Evolutionary conservation across 37 sponge, comb jelly and placozoan species (phyloP).

Genomic region (Chondrosia reniformis): DNA sequence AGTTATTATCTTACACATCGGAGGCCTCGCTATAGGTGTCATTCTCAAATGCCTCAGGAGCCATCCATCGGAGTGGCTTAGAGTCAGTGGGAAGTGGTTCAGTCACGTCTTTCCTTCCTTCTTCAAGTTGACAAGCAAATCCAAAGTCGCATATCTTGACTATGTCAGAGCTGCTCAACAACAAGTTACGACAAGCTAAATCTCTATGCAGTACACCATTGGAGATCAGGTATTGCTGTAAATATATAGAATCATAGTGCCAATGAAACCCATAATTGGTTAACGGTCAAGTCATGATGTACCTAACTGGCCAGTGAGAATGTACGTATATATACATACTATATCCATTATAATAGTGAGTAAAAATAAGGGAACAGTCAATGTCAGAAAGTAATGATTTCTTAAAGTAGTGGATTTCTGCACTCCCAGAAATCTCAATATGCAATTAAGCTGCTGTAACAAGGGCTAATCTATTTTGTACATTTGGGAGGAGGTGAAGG

Average conservation of each 20-base stretch:
- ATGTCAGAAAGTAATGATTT: no score
- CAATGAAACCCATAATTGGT: no score
- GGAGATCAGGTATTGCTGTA: neutral
- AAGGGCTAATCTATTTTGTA: no score
- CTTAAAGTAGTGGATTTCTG: no score
- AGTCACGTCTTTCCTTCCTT: neutral
- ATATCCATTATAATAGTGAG: no score
- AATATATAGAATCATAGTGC: neutral
- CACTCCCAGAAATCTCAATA: no score
- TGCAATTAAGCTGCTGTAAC: no score
- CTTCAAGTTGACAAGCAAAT: conserved; percentile 8
- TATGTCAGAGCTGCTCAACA: neutral
- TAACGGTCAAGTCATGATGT: no score
- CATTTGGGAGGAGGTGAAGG: no score
- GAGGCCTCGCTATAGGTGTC: conserved; percentile 15
- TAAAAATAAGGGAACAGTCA: no score
- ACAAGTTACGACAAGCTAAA: conserved; percentile 14
- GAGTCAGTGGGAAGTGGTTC: neutral
- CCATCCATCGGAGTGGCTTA: conserved; percentile 19
- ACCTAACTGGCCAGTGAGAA: no score
- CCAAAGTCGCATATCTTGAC: conserved; percentile 24
- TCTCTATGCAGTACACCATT: conserved; percentile 15
- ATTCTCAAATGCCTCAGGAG: conserved; percentile 22
- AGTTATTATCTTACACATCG: conserved; percentile 10
- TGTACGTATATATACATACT: no score